Evolutionary conservation across 2,113 vertebrate species (phyloP).

Genomic region (Vombatus ursinus): DNA sequence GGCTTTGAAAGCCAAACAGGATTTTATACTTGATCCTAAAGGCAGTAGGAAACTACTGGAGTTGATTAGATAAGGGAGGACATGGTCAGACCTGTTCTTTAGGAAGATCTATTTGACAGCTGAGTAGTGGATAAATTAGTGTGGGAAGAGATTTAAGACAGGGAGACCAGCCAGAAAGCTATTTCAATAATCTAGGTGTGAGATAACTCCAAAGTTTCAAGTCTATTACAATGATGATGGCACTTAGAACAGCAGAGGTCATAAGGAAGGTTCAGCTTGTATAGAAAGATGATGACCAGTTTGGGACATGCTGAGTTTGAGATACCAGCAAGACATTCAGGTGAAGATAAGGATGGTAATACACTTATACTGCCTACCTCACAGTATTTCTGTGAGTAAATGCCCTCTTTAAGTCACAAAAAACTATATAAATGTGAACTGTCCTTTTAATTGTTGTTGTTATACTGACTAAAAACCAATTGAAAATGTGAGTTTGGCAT

Average conservation of each 20-base stretch:
- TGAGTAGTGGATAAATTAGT: neutral
- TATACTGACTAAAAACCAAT: neutral
- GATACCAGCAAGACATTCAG: neutral
- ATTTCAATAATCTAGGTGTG: neutral
- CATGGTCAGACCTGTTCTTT: neutral
- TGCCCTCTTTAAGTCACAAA: no score
- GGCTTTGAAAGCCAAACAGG: neutral
- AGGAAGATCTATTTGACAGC: neutral
- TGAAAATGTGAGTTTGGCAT: neutral
- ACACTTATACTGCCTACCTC: neutral
- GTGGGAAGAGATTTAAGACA: neutral
- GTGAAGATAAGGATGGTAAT: neutral
- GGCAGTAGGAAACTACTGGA: neutral
- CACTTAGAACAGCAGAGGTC: neutral
- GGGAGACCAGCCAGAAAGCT: neutral
- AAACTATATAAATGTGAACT: no score
- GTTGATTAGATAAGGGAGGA: neutral
- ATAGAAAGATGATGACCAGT: neutral
- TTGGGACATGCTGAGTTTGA: neutral
- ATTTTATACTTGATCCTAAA: neutral
- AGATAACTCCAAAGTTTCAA: neutral
- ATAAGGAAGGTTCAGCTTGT: neutral
- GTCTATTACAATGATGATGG: neutral
- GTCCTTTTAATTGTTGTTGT: neutral
- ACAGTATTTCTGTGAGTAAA: neutral